Percentiles rank a stretch among this genome's conserved stretches.
phyloP scores from a whole-genome alignment of 1,140 invertebrate genomes.

The Muscidifurax raptorellus region DNA sequence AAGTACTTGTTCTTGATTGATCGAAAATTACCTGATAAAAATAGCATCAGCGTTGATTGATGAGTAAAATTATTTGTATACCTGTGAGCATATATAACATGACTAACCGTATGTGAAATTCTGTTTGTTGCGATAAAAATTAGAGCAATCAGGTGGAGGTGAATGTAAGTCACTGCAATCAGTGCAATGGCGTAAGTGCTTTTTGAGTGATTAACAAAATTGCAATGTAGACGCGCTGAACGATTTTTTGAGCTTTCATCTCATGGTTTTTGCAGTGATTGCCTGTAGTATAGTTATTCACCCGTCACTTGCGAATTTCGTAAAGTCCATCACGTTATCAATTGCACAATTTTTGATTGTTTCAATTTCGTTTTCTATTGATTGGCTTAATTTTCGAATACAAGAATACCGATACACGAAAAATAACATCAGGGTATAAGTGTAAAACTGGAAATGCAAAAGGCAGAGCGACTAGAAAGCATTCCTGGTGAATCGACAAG shows the following conservation, averaged over 20 bases:
- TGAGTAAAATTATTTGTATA: background rate
- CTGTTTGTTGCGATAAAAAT: constrained; percentile 49
- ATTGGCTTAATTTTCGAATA: background rate
- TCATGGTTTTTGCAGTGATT: background rate
- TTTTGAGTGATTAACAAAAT: constrained; percentile 34
- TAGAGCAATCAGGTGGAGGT: constrained; percentile 72
- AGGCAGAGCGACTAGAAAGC: no score
- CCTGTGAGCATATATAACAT: background rate
- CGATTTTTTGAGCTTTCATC: background rate
- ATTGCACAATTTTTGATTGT: background rate
- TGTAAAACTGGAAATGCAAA: no score
- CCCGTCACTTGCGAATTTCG: background rate
- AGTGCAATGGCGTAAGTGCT: constrained; percentile 73
- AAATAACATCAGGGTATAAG: background rate
- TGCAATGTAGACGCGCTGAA: background rate
- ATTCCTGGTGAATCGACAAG: no score
- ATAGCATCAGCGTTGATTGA: no score
- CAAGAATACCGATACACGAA: background rate
- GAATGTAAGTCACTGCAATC: constrained; percentile 72
- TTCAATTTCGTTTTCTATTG: background rate
- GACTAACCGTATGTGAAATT: constrained; percentile 46
- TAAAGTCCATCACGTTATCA: background rate
- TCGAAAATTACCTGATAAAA: background rate
- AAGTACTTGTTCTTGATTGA: constrained; percentile 66
- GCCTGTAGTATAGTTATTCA: background rate